Conservation (phyloP, 92 coral and sea anemone genomes). For the Paramuricea clavata region DNA sequence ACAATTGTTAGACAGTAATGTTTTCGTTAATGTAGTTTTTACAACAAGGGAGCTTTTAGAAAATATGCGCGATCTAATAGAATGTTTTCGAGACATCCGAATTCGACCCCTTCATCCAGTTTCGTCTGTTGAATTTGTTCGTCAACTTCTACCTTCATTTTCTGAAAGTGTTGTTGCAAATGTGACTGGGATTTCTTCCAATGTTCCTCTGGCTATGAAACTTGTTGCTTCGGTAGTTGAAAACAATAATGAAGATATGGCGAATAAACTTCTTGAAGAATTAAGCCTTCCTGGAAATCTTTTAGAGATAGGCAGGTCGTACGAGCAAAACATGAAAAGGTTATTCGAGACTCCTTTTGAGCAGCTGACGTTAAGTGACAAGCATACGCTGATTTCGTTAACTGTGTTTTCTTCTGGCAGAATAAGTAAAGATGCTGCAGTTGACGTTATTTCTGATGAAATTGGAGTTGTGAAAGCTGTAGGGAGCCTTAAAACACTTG, state of each 20-base stretch:
- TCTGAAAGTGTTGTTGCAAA: neutral
- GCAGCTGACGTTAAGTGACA: conserved; percentile 16
- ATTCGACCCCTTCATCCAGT: conserved; percentile 4
- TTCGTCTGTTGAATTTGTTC: conserved; percentile 15
- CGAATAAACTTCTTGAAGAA: conserved; percentile 1
- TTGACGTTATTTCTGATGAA: conserved; percentile 19
- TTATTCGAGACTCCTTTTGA: conserved; percentile 34
- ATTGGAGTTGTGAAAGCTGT: neutral
- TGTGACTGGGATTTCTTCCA: conserved; percentile 24
- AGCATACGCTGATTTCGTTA: conserved; percentile 31
- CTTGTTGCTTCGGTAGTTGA: conserved; percentile 32
- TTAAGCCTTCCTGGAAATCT: neutral
- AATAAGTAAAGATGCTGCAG: conserved; percentile 43
- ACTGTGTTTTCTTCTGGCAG: conserved; percentile 26
- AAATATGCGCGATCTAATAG: neutral
- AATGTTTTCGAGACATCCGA: conserved; percentile 16
- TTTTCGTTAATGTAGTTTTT: neutral
- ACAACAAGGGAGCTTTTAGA: conserved; percentile 52
- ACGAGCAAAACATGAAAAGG: conserved; percentile 21
- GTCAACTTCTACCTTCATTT: neutral
- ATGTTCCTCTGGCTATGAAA: conserved; percentile 59
- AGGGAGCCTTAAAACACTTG: conserved; percentile 16
- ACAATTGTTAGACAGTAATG: conserved; percentile 17
- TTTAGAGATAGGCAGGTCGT: conserved; percentile 2
- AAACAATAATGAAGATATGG: neutral